phyloP scores from a whole-genome alignment of 2,113 vertebrate species.

The Melanerpes formicivorus region DNA sequence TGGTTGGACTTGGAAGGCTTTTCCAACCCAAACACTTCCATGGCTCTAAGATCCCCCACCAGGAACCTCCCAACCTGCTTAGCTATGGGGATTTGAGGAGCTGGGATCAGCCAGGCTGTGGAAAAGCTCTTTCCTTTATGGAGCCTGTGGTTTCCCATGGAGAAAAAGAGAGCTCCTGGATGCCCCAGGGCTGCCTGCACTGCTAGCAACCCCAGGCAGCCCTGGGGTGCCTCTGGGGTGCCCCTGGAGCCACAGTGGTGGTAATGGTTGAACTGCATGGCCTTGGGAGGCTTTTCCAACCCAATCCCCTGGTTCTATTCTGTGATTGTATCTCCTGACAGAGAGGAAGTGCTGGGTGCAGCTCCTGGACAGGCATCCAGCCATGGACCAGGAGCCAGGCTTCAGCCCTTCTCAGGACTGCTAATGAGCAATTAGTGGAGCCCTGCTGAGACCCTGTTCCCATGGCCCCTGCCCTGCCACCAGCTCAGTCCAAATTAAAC shows the following conservation, averaged over 20 bases:
- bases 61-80: neutral
- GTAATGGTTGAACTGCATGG: too few species aligned
- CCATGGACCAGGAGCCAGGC: neutral
- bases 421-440: neutral
- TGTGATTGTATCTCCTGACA: neutral
- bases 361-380: neutral
- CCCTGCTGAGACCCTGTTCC: neutral
- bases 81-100: neutral
- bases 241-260: too few species aligned
- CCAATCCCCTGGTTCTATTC: too few species aligned
- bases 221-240: neutral
- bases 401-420: neutral
- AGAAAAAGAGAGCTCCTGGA: neutral
- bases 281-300: too few species aligned
- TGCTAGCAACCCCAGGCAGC: neutral
- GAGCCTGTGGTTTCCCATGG: neutral
- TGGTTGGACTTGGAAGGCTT: too few species aligned
- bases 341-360: neutral
- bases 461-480: neutral
- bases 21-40: too few species aligned
- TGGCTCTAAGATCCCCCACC: neutral
- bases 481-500: neutral
- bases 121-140: neutral
- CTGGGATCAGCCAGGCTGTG: neutral
- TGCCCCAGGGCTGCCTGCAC: neutral